Evolutionary conservation across 1,140 invertebrate species (phyloP).

Genomic region (Olivierus martensii): DNA sequence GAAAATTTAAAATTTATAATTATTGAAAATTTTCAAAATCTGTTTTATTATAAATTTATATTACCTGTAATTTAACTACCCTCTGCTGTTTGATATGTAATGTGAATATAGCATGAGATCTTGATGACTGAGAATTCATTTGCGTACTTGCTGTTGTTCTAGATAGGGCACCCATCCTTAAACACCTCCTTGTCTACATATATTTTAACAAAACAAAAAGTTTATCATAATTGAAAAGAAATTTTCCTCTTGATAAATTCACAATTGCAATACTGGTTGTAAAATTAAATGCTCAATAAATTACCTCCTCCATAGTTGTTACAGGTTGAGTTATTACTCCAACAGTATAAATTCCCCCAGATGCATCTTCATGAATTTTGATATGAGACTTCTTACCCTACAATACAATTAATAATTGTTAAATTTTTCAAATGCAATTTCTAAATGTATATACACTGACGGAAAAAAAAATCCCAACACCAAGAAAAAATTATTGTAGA

Average conservation of each 20-base stretch:
- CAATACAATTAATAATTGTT: no score
- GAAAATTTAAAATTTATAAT: no score
- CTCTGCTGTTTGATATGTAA: slow-evolving; percentile 71
- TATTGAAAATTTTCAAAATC: no score
- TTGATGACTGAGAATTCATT: slow-evolving; percentile 86
- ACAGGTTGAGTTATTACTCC: slow-evolving; percentile 73
- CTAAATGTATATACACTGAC: no score
- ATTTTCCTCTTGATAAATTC: no score
- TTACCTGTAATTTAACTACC: slow-evolving; percentile 39
- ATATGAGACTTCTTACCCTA: no score
- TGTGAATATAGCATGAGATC: slow-evolving; percentile 95
- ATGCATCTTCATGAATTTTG: no score
- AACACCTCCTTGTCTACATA: slow-evolving; percentile 49
- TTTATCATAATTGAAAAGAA: no score
- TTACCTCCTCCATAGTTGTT: slow-evolving; percentile 54
- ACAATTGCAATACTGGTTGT: no score
- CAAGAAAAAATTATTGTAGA: no score
- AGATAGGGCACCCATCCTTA: slow-evolving; percentile 75
- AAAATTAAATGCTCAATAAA: slow-evolving; percentile 64
- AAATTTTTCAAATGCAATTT: no score
- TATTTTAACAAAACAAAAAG: slow-evolving; percentile 67
- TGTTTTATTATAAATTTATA: background rate
- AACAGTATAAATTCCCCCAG: slow-evolving; percentile 26
- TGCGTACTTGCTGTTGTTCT: slow-evolving; percentile 90
- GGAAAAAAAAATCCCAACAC: no score